Percentiles rank a stretch among this genome's conserved stretches.
Evolutionary conservation across 2,797 vertebrate genomes (phyloP).

Genomic region (Parauchenoglanis ngamensis): DNA sequence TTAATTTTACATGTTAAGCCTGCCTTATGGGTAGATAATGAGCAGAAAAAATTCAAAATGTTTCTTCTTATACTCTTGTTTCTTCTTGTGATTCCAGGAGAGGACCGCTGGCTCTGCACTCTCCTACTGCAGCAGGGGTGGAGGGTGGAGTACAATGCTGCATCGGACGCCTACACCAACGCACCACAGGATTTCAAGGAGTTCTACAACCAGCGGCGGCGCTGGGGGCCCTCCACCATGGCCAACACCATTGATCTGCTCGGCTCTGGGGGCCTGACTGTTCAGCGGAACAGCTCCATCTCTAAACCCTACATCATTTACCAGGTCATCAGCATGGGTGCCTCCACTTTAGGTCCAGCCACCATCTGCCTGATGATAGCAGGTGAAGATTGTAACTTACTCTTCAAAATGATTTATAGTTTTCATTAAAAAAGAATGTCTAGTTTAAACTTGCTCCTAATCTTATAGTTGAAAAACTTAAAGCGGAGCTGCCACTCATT

Average conservation of each 20-base stretch:
- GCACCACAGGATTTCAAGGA: conserved; percentile 77
- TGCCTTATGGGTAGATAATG: not conserved
- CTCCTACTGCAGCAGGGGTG: conserved; percentile 77
- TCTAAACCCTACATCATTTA: conserved; percentile 75
- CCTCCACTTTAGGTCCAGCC: conserved; percentile 69
- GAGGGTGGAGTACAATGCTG: conserved; percentile 78
- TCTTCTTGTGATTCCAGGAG: conserved; percentile 62
- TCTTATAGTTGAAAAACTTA: not conserved
- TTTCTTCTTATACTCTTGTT: not conserved
- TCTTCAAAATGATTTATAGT: not conserved
- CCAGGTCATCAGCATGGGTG: conserved; percentile 66
- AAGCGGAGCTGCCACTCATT: no score
- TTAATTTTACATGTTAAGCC: not conserved
- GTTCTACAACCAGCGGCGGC: conserved; percentile 76
- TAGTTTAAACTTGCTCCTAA: not conserved
- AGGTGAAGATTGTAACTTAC: not conserved
- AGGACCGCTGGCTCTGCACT: conserved; percentile 81
- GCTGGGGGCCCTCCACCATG: conserved; percentile 73
- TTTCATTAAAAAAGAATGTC: no score
- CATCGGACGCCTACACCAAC: conserved; percentile 78
- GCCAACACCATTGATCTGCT: conserved; percentile 65
- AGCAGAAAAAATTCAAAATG: not conserved
- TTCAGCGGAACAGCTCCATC: conserved; percentile 69
- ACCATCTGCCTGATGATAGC: conserved; percentile 71
- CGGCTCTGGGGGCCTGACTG: conserved; percentile 54